phyloP scores from a whole-genome alignment of 2,888 invertebrate species.

The Argyra leucocephala region DNA sequence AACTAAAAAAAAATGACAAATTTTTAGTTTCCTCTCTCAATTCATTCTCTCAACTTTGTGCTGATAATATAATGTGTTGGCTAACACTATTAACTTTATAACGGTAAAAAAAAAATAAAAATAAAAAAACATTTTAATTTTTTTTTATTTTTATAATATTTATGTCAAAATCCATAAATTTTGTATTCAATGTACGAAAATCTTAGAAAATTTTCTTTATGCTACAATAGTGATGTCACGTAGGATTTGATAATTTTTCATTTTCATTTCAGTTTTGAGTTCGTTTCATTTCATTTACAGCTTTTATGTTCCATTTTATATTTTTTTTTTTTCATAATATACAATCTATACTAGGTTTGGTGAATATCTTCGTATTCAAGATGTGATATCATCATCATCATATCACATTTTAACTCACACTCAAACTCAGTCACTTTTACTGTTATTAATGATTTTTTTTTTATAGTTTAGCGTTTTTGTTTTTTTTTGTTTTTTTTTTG shows the following conservation, averaged over 20 bases:
- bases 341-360: not conserved
- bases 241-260: constrained; percentile 6
- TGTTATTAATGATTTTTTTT: not conserved
- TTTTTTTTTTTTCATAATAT: not conserved
- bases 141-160: too few species aligned
- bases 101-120: not conserved
- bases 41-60: too few species aligned
- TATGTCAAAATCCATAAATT: not conserved
- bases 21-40: too few species aligned
- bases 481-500: too few species aligned
- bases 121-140: too few species aligned
- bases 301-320: not conserved
- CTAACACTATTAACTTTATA: constrained; percentile 3
- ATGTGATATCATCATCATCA: too few species aligned
- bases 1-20: too few species aligned
- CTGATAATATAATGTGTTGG: not conserved
- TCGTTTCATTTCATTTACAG: not conserved
- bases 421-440: not conserved
- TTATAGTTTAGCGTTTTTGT: too few species aligned
- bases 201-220: not conserved
- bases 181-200: constrained; percentile 6
- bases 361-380: not conserved
- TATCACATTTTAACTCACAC: not conserved
- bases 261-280: not conserved
- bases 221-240: not conserved